Evolutionary conservation across 2,888 invertebrate species (phyloP).

Genomic region (Congeria kusceri): DNA sequence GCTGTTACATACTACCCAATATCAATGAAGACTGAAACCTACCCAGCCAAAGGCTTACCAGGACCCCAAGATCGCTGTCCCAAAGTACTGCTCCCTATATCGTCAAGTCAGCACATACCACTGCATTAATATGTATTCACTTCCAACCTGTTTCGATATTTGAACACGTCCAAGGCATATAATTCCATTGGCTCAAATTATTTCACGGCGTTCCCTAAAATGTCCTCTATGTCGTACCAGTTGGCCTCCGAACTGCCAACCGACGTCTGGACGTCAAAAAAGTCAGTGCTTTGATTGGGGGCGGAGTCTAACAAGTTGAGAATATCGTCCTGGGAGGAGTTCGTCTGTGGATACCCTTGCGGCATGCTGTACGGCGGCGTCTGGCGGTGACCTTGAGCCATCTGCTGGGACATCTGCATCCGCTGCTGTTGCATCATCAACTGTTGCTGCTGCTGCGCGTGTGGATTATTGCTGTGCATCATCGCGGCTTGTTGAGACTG

Average conservation of each 20-base stretch:
- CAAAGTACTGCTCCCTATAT: no score
- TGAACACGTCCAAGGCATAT: no score
- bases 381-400: constrained; percentile 61
- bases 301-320: constrained; percentile 94
- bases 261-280: constrained; percentile 88
- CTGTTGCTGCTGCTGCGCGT: constrained; percentile 60
- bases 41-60: no score
- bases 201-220: constrained; percentile 48
- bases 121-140: no score
- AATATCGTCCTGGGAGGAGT: constrained; percentile 87
- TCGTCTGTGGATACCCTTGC: constrained; percentile 60
- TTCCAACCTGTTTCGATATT: no score
- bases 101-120: no score
- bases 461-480: constrained; percentile 61
- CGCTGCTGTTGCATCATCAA: constrained; percentile 82
- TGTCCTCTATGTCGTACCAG: constrained; percentile 64
- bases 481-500: constrained; percentile 70
- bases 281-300: constrained; percentile 86
- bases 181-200: background rate
- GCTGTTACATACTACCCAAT: no score
- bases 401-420: constrained; percentile 85
- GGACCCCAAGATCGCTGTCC: no score
- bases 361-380: constrained; percentile 61
- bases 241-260: constrained; percentile 61
- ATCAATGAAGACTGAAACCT: no score